Conservation (phyloP, 2,888 invertebrate genomes). For the Meiosimyza platycephala region DNA sequence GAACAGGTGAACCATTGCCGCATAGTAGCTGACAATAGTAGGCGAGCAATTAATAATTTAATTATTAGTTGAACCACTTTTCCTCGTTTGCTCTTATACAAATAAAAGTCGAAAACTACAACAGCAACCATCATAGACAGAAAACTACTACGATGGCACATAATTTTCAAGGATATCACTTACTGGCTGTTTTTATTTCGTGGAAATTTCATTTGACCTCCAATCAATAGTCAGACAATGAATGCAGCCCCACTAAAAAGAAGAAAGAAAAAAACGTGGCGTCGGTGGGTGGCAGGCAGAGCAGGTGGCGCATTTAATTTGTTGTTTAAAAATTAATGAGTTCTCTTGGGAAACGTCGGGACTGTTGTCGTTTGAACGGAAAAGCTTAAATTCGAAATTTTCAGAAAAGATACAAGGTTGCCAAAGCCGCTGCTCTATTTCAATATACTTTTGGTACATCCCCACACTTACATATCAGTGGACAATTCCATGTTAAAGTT, state of each 20-base stretch:
- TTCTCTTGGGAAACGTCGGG: conserved; percentile 29
- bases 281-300: neutral
- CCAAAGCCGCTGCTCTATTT: neutral
- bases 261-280: neutral
- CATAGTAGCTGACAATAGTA: neutral
- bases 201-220: conserved; percentile 7
- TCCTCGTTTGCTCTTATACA: neutral
- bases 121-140: too few species aligned
- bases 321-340: conserved; percentile 28
- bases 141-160: neutral
- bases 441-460: too few species aligned
- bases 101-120: too few species aligned
- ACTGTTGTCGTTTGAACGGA: conserved; percentile 17
- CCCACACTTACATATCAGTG: too few species aligned
- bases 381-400: conserved; percentile 2
- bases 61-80: neutral
- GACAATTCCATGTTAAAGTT: too few species aligned
- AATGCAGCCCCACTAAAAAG: neutral
- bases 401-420: neutral
- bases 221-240: conserved; percentile 4
- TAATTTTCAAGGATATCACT: conserved; percentile 4
- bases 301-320: neutral
- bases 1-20: too few species aligned
- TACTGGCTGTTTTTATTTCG: neutral
- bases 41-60: conserved; percentile 13